These are phyloP conservation scores for Collichthys lucidus DNA, from an alignment of 2,113 vertebrate genomes.

Conservation along the genomic window DNA sequence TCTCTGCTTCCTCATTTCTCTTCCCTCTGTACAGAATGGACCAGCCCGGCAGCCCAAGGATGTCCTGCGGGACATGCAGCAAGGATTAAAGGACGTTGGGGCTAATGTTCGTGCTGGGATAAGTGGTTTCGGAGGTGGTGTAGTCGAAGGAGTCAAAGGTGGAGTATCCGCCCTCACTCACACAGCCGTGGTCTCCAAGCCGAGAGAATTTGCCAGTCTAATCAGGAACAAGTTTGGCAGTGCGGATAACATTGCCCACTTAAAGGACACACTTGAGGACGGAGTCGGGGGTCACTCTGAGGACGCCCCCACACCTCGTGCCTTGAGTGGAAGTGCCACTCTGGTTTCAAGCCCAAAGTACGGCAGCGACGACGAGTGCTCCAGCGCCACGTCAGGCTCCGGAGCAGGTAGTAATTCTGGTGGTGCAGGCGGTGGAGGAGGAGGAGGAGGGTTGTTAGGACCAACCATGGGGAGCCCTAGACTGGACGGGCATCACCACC, in stretches of 20 bases:
- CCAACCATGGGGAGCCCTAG: constrained; percentile 90
- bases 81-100: constrained; percentile 95
- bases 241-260: constrained; percentile 95
- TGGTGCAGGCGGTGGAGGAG: constrained; percentile 73
- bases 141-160: constrained; percentile 96
- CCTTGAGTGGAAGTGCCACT: constrained; percentile 95
- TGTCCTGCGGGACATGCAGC: constrained; percentile 98
- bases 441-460: constrained; percentile 76
- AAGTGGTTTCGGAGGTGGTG: constrained; percentile 95
- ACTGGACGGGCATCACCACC: constrained; percentile 90
- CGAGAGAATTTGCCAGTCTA: constrained; percentile 95
- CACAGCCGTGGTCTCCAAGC: constrained; percentile 95
- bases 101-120: constrained; percentile 97
- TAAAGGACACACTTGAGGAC: constrained; percentile 94
- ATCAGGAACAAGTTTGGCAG: constrained; percentile 99
- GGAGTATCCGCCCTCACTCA: constrained; percentile 95
- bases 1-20: constrained; percentile 54
- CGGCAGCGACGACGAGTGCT: constrained; percentile 96
- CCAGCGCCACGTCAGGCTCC: constrained; percentile 93
- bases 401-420: constrained; percentile 92
- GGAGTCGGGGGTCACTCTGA: constrained; percentile 86
- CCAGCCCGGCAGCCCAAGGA: constrained; percentile 96
- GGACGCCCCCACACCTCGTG: constrained; percentile 87
- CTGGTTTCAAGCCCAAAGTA: constrained; percentile 98
- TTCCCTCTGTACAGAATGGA: constrained; percentile 85